phyloP scores from a whole-genome alignment of 2,113 vertebrate species.

The Campylomormyrus numenius region DNA sequence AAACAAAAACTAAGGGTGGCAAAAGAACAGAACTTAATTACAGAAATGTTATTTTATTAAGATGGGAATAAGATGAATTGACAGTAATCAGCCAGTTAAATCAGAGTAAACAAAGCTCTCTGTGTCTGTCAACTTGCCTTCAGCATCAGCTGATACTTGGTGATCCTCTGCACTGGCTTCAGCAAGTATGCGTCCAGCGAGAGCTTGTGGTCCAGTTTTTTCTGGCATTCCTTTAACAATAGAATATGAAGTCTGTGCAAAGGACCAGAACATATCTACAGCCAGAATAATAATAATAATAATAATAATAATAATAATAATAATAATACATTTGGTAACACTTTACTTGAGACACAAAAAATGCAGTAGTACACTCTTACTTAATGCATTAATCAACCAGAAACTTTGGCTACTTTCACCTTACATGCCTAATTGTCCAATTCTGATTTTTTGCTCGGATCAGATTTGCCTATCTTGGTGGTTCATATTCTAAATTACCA shows the following conservation, averaged over 20 bases:
- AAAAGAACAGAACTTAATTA: neutral
- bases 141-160: constrained; percentile 82
- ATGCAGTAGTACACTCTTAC: neutral
- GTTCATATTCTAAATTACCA: neutral
- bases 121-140: constrained; percentile 54
- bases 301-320: neutral
- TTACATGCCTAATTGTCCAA: neutral
- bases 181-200: constrained; percentile 83
- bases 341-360: neutral
- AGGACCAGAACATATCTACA: neutral
- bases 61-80: neutral
- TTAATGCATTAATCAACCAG: neutral
- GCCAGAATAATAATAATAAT: neutral
- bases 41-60: neutral
- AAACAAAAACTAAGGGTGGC: neutral
- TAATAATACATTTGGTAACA: neutral
- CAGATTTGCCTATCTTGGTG: neutral
- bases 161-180: constrained; percentile 87
- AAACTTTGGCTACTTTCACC: neutral
- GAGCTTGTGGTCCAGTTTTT: constrained; percentile 82
- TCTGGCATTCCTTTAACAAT: constrained; percentile 68
- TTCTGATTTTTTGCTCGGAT: neutral
- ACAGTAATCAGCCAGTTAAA: neutral
- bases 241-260: constrained; percentile 5
- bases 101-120: neutral